A percentile compares a stretch with the other conserved stretches of the same genome.
Conservation (phyloP, 2,888 invertebrate species). For the Dione vanillae region DNA sequence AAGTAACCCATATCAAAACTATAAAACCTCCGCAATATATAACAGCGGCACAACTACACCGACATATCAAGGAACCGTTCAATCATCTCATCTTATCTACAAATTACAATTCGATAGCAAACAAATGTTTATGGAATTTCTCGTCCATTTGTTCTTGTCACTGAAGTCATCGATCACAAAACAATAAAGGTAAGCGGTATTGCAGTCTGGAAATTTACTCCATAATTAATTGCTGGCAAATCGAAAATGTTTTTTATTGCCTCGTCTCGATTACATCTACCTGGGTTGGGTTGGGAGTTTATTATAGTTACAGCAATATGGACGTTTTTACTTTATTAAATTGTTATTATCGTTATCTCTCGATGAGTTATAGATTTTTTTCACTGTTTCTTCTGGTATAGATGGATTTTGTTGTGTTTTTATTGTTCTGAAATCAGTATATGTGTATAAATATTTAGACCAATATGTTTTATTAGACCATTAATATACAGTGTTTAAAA, state of each 20-base stretch:
- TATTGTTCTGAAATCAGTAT: too few species aligned
- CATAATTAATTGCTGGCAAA: conserved; percentile 42
- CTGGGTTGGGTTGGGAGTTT: neutral
- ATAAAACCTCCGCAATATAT: neutral
- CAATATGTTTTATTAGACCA: too few species aligned
- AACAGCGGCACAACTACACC: neutral
- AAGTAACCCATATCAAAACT: neutral
- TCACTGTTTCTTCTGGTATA: neutral
- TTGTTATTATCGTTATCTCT: neutral
- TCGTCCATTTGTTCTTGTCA: conserved; percentile 49
- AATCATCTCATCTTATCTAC: conserved; percentile 43
- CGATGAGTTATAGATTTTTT: neutral
- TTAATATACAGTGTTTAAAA: too few species aligned
- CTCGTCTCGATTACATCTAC: conserved; percentile 15
- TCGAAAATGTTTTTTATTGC: conserved; percentile 37
- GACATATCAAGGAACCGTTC: conserved; percentile 31
- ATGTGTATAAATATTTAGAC: too few species aligned
- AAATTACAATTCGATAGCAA: conserved; percentile 45
- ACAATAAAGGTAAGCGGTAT: conserved; percentile 48
- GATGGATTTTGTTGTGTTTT: neutral
- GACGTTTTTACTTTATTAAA: conserved; percentile 5
- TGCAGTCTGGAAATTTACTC: conserved; percentile 44
- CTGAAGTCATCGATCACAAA: conserved; percentile 48
- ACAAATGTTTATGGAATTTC: conserved; percentile 44
- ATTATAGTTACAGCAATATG: conserved; percentile 5